Base-by-base conservation (phyloP, 2,888 invertebrate genomes). In the Dolomedes plantarius region DNA sequence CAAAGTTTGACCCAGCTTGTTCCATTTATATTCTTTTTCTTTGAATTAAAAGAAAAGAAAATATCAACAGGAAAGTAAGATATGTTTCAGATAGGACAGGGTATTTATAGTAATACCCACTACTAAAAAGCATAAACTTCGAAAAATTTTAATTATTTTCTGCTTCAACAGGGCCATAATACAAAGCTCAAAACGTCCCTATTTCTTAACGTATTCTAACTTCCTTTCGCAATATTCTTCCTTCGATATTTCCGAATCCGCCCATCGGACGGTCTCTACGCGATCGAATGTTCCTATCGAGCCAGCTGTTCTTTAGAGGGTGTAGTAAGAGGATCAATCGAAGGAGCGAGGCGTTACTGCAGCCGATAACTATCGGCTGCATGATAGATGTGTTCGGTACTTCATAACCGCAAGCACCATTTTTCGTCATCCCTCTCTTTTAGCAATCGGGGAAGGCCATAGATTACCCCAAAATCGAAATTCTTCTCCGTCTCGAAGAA, bases 381-480 rank as follows among this genome's bases (percentile, higher is more conserved):
- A 23, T 56, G 56, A 56, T 56, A 56, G 56, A 56, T 56, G 56
- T 23, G 56, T 56, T 23, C 16, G 5, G 56, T 23, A 23, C 56
- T 23, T 56, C 56, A 56, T 19, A 56, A 56, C 56, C 56, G 23
- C 56, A 56, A 56, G 56, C 19, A 56, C 56, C 3, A 56, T 56
- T 56, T 56, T 56, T 56, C 56, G 56, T 23, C 56, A 19, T 23
- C 3, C 23, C 3, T 23, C 56, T 56, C 23, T 56, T 19, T 56
- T 16, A 23, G 56, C 5, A 46, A 13, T 46, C 6, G 56, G 23
- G 23, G 5, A 56, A 56, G 1, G 23, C 16, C 46, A 2, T 19
- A 56, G 56, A 56, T 56, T 56, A 56, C 56, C 56, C 56, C 56
- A 56, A 56, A 56, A 56, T 56, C 23, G 23, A 56, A 56, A 3